Base-by-base conservation (phyloP, 2,888 invertebrate species). In the Lasiommata megera region DNA sequence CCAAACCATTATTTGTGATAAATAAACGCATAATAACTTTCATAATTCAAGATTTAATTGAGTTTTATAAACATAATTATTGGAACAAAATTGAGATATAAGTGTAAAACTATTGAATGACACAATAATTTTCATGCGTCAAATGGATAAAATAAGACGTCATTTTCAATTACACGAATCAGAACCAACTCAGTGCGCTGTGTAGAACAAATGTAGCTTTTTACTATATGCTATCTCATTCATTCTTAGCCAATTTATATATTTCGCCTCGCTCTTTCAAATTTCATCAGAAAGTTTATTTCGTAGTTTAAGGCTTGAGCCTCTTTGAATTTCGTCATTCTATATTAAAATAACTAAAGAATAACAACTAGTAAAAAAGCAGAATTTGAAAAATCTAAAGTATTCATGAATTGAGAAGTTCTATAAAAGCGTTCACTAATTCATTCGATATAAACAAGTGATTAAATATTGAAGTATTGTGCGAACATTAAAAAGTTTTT, bases 271-370 rank as follows among this genome's bases (percentile, higher is more conserved):
- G 29, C 16, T 51, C 23, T 36, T 36, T 18, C 12, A 36, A 3
- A 50, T 51, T 51, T 51, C 51, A 40, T 38, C 51, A 51, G 51
- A 38, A 38, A 28, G 34, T 23, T 50, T 14, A 16, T 40, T 51
- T 38, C 38, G 48, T 12, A 37, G 48, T 3, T 18, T 12, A 29
- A n/a, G 31, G n/a, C n/a, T n/a, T n/a, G n/a, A n/a, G n/a, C n/a
- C n/a, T n/a, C n/a, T 7, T 28, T n/a, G 12, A 14, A 51, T 51
- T 51, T 28, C 38, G 23, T 51, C 51, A 51, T 50, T 50, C 6
- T 16, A 38, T 28, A 14, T 51, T 29, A 18, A 12, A 28, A 37
- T 11, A 2, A 16, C 28, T 16, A 11, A 28, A 17, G 14, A 8
- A 46, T 12, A 29, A 6, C 6, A 14, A 3, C 43, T 12, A 18